Percentiles rank a stretch among this genome's conserved stretches.
Evolutionary conservation across 2,888 invertebrate genomes (phyloP).

Genomic region (Pyrrhia umbra): DNA sequence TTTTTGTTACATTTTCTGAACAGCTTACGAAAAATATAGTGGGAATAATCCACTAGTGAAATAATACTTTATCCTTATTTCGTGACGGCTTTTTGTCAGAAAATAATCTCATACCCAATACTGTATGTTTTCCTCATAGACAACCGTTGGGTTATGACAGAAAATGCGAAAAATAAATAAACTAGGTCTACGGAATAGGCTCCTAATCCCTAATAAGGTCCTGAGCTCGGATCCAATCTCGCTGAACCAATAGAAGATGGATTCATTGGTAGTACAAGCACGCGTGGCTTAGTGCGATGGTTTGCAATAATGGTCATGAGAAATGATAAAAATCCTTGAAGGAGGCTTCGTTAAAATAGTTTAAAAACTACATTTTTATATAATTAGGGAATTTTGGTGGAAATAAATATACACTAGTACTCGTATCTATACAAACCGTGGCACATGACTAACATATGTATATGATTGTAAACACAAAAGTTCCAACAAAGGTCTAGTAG

Average conservation of each 20-base stretch:
- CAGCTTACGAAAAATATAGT: background rate
- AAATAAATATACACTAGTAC: too few species aligned
- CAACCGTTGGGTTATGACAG: conserved; percentile 16
- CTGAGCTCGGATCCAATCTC: conserved; percentile 45
- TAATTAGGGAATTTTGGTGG: too few species aligned
- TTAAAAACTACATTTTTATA: too few species aligned
- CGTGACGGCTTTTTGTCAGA: conserved; percentile 5
- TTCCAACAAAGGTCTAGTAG: too few species aligned
- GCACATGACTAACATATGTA: too few species aligned
- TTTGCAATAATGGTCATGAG: conserved; percentile 12
- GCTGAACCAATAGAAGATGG: conserved; percentile 31
- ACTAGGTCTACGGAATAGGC: conserved; percentile 37
- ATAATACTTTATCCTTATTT: conserved; percentile 18
- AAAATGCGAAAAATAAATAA: conserved; percentile 36
- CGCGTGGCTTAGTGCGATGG: conserved; percentile 13
- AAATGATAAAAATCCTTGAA: conserved; percentile 2
- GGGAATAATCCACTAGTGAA: background rate
- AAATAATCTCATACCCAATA: conserved; percentile 21
- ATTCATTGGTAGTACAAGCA: conserved; percentile 32
- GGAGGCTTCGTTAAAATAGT: background rate
- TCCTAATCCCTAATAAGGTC: conserved; percentile 49
- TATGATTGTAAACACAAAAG: too few species aligned
- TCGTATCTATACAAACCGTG: too few species aligned
- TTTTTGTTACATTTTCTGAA: background rate
- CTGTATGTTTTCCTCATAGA: conserved; percentile 25